Conservation (phyloP, 2,797 vertebrate genomes). For the Nyctibius grandis region DNA sequence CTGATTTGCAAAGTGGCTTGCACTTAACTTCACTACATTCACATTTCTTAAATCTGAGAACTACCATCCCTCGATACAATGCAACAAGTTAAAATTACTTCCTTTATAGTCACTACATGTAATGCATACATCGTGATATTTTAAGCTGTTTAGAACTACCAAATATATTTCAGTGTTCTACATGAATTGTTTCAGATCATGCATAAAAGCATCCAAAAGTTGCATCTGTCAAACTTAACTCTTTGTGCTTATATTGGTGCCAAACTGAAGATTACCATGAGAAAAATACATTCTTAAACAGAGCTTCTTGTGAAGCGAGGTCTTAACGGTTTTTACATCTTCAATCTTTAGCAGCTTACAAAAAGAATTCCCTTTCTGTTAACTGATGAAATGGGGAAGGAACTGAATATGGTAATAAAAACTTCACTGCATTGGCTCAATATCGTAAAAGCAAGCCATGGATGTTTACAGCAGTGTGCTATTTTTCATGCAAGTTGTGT, state of each 20-base stretch:
- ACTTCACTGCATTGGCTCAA: background rate
- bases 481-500: constrained; percentile 19
- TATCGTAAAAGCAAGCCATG: background rate
- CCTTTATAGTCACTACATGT: background rate
- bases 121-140: background rate
- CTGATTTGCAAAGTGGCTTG: background rate
- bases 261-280: background rate
- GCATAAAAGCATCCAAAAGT: background rate
- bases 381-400: background rate
- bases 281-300: background rate
- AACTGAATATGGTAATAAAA: background rate
- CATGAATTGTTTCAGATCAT: background rate
- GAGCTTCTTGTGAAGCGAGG: background rate
- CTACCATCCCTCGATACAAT: background rate
- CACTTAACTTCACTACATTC: background rate
- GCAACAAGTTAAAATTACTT: background rate
- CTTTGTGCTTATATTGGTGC: background rate
- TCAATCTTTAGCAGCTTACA: background rate
- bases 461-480: background rate
- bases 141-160: background rate
- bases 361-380: background rate
- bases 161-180: background rate
- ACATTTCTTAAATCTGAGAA: background rate
- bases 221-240: background rate
- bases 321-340: background rate